These are phyloP conservation scores for Philopotamus ludificatus DNA, from an alignment of 1,140 invertebrate species.

Conservation along the genomic window DNA sequence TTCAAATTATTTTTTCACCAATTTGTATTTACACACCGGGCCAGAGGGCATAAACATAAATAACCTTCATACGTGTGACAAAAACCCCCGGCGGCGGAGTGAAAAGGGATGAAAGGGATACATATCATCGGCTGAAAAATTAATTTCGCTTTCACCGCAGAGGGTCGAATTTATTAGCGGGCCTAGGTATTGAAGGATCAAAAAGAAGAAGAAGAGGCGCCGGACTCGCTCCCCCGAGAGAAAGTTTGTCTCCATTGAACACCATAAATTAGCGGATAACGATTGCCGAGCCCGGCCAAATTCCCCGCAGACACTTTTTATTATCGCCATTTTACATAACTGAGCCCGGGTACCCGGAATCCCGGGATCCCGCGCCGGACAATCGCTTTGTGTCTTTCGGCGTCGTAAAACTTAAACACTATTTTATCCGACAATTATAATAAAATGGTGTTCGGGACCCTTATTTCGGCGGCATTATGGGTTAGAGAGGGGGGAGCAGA, in stretches of 20 bases:
- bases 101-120: too few relatives aligned
- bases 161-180: conserved; percentile 23
- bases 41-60: too few relatives aligned
- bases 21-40: too few relatives aligned
- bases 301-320: background rate
- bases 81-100: too few relatives aligned
- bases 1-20: too few relatives aligned
- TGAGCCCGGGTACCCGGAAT: background rate
- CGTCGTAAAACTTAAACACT: background rate
- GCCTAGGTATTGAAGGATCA: conserved; percentile 29
- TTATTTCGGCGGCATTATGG: background rate
- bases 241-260: conserved; percentile 29
- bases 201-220: too few relatives aligned
- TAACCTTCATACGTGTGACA: too few relatives aligned
- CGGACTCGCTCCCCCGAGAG: background rate
- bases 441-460: background rate
- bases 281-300: background rate
- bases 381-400: background rate
- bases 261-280: conserved; percentile 30
- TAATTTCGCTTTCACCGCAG: conserved; percentile 17
- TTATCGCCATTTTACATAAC: conserved; percentile 1
- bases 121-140: conserved; percentile 29
- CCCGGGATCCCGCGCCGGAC: background rate
- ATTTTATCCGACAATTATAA: background rate
- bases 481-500: too few relatives aligned